Evolutionary conservation across 2,113 vertebrate genomes (phyloP).

Genomic region (Syrrhaptes paradoxus): DNA sequence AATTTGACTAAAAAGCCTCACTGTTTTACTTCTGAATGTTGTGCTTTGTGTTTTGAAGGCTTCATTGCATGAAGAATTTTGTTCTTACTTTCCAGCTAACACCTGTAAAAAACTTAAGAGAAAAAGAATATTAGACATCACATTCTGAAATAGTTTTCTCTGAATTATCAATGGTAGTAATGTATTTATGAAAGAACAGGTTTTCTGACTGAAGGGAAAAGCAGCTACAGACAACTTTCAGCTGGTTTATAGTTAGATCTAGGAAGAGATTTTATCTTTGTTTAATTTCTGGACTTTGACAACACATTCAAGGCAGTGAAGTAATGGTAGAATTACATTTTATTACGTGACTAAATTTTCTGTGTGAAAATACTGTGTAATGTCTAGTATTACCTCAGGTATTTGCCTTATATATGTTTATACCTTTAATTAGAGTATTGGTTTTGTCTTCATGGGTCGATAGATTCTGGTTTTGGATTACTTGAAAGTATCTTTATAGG

Average conservation of each 20-base stretch:
- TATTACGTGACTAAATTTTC: background rate
- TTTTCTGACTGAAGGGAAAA: background rate
- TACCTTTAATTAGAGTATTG: background rate
- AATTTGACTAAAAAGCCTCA: background rate
- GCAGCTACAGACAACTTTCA: background rate
- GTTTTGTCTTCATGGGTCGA: rapidly evolving
- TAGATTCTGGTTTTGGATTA: background rate
- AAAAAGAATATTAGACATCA: background rate
- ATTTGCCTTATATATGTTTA: background rate
- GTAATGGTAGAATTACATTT: background rate
- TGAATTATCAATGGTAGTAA: background rate
- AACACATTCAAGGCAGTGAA: background rate
- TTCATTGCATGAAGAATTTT: background rate
- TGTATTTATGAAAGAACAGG: background rate
- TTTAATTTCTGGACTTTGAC: background rate
- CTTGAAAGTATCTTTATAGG: background rate
- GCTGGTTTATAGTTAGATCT: background rate
- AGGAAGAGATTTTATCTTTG: background rate
- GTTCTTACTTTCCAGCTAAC: background rate
- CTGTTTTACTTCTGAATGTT: background rate
- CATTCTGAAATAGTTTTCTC: background rate
- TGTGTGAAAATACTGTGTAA: background rate
- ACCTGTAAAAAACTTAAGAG: background rate
- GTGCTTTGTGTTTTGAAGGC: background rate
- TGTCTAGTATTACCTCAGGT: background rate